Conservation (phyloP, 2,113 vertebrate genomes). For the Porphyrio hochstetteri region DNA sequence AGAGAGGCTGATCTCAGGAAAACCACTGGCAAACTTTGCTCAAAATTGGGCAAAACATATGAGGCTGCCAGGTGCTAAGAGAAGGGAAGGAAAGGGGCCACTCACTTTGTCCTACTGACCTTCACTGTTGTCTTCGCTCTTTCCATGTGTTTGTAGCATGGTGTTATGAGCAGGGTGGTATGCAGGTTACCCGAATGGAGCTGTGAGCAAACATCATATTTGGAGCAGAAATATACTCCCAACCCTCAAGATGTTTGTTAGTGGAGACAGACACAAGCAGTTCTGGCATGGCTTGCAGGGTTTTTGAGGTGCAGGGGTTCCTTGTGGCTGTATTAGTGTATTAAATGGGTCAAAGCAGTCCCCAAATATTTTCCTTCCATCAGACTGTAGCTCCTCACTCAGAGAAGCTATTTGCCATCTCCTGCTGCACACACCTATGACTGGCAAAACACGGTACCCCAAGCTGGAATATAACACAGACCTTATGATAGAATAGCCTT, state of each 20-base stretch:
- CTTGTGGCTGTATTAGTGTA: accelerated
- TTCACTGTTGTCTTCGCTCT: not conserved
- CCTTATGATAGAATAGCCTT: not conserved
- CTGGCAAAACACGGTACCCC: not conserved
- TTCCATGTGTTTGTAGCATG: not conserved
- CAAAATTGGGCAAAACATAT: no score
- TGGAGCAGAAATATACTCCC: not conserved
- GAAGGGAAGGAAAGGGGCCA: not conserved
- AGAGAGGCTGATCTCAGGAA: not conserved
- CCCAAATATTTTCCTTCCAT: not conserved
- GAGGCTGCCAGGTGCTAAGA: not conserved
- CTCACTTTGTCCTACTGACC: not conserved
- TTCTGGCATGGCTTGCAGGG: not conserved
- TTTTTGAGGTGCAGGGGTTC: not conserved
- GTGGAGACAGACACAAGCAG: not conserved
- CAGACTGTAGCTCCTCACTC: not conserved
- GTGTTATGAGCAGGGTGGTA: not conserved
- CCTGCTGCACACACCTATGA: not conserved
- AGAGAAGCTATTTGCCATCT: not conserved
- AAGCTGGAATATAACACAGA: not conserved
- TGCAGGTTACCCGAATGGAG: not conserved
- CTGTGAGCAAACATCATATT: not conserved
- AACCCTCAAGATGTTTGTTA: not conserved
- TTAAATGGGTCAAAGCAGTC: not conserved
- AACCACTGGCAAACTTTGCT: not conserved